These are phyloP conservation scores for Calliphora vicina DNA, from an alignment of 1,140 invertebrate species.

Conservation along the genomic window DNA sequence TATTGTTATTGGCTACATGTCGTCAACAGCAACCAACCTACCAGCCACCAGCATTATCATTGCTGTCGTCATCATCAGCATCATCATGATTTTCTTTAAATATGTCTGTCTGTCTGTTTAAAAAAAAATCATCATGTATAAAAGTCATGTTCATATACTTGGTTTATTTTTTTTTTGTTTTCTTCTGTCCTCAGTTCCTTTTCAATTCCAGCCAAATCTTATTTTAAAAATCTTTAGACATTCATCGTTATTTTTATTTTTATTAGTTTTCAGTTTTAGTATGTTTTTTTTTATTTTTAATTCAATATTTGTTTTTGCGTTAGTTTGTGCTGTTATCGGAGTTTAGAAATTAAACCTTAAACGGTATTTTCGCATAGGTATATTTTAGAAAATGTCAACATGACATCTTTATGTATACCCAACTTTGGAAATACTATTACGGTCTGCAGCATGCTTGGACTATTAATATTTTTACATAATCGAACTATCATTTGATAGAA, in stretches of 20 bases:
- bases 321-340: background rate
- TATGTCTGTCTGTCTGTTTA: too few species aligned
- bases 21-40: conserved; percentile 7
- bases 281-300: background rate
- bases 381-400: background rate
- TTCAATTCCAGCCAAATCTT: conserved; percentile 20
- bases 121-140: conserved; percentile 11
- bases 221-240: conserved; percentile 32
- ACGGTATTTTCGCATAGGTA: too few species aligned
- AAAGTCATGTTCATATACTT: conserved; percentile 25
- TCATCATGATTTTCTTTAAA: conserved; percentile 9
- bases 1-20: conserved; percentile 32
- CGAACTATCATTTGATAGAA: too few species aligned
- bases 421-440: too few species aligned
- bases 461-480: too few species aligned
- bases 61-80: background rate
- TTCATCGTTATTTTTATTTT: conserved; percentile 21
- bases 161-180: background rate
- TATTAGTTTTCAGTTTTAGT: background rate
- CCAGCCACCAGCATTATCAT: background rate
- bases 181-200: background rate
- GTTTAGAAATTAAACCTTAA: background rate
- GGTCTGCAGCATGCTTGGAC: too few species aligned
- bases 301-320: background rate
- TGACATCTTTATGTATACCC: too few species aligned